Percentiles rank a stretch among this genome's conserved stretches.
These are phyloP conservation scores for Patiria miniata DNA, from an alignment of 35 echinoderm and acorn worm species.

Conservation along the genomic window DNA sequence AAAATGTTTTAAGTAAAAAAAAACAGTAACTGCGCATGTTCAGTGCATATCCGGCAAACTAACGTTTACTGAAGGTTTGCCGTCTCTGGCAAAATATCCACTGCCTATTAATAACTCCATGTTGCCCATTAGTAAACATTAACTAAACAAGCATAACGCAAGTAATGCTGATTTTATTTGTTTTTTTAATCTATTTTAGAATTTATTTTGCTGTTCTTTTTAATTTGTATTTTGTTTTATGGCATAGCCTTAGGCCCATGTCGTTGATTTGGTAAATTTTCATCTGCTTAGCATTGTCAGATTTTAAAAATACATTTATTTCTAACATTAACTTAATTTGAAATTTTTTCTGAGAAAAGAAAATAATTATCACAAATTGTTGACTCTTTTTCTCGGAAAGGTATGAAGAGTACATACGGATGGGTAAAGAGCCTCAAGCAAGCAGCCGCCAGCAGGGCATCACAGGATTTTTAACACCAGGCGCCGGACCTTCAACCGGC, in stretches of 20 bases:
- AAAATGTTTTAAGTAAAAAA: no score
- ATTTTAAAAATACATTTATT: constrained; percentile 1
- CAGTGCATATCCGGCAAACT: no score
- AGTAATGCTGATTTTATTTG: no score
- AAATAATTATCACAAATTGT: constrained; percentile 3
- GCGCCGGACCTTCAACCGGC: neutral
- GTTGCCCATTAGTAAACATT: no score
- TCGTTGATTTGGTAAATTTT: neutral
- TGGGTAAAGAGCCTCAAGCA: neutral
- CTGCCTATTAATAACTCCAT: no score
- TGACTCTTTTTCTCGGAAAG: neutral
- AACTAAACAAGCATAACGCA: no score
- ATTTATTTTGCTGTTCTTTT: neutral
- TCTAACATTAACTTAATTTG: neutral
- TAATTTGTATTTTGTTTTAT: neutral
- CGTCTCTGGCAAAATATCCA: no score
- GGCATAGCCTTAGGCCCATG: neutral
- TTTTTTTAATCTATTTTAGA: neutral
- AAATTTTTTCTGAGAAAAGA: neutral
- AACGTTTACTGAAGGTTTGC: no score
- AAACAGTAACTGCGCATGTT: no score
- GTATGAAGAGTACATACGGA: constrained; percentile 1
- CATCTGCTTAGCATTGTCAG: neutral
- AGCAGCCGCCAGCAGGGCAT: neutral
- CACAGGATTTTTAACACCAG: constrained; percentile 1